Evolutionary conservation across 92 coral and sea anemone genomes (phyloP), one percentile per base, ranked within the genome.

Genomic region (Desmophyllum pertusum): DNA sequence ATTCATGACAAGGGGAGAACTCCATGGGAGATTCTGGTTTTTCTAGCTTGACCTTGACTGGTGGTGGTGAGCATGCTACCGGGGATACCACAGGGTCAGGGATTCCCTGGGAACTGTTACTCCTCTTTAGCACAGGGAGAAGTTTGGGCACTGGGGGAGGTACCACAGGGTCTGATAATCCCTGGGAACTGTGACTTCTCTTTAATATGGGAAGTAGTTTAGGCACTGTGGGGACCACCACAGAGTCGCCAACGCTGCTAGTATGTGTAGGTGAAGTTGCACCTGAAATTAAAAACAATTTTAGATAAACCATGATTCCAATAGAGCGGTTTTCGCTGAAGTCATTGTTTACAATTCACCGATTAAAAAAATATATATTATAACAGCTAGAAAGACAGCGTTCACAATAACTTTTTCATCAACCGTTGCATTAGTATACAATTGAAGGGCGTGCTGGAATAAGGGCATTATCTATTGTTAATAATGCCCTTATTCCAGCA

Each of bases 171-270:
- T 85, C 91, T 30, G 80, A 66, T 29, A 89, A 33, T 18, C 84
- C 92, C 62, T 88, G 81, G 23, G 92, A 89, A 51, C 95, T 94
- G 23, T 19, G 46, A 35, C 91, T 94, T 85, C 98, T 86, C 85
- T 94, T 94, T 13, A 91, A 50, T 18, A 30, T 53, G 48, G 65
- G 87, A 37, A 57, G 83, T 31, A 79, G 78, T 80, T 79, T 79
- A 4, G 89, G 65, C 7, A 81, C 33, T 0, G 31, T 70, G 33
- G 69, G 43, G 33, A 39, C 29, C 8, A 40, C 35, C 10, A 66
- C 36, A 21, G 84, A 45, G 25, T 50, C 52, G n/a, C 61, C 55
- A 29, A 53, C 63, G 18, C 73, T 68, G 29, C n/a, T n/a, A n/a
- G n/a, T n/a, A n/a, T n/a, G n/a, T n/a, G 84, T 66, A 15, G 75